Base-by-base conservation (phyloP, 2,113 vertebrate genomes). In the Megaceryle maxima region DNA sequence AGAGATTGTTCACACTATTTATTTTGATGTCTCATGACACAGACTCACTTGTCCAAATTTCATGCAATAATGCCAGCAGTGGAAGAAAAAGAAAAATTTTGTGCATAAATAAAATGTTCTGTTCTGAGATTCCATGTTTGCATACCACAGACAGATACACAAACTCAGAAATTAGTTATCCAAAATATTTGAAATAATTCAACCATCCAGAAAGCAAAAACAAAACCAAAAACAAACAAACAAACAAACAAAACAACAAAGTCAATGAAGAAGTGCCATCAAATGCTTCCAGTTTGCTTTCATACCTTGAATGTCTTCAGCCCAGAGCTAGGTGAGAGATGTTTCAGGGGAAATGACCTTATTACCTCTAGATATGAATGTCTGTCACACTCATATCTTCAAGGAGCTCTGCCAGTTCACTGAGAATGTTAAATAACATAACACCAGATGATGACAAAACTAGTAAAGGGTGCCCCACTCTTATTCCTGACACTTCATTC, bases 1-100 rank as follows among this genome's bases (percentile, higher is more conserved):
- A 86, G 63, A 95, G 64, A 83, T 55, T 93, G 59, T 93, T 96
- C 51, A 50, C 37, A 35, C 63, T 77, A 63, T 92, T 93, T 96
- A 94, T 95, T 95, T 88, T 93, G 73, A 81, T 88, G 83, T 93
- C 63, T 90, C 5, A 1, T 74, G 35, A 90, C 92, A 90, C 50
- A 43, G 55, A 94, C 90, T 74, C 68, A 55, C 46, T 93, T 4
- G 0, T 66, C 66, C 92, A 76, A 56, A 90, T 92, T 92, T 87
- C 56, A 67, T 67, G 46, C 50, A 74, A 74, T 43, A 95, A 62
- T 89, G 86, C 59, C 44, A 83, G 55, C 26, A 88, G 21, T 13
- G 4, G 28, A 86, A 13, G 31, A 44, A 83, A 66, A 78, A 90
- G 15, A 46, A 83, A 69, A 76, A 69, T 59, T 59, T 59, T 87